phyloP scores from a whole-genome alignment of 2,888 invertebrate species.

The Troilus luridus region DNA sequence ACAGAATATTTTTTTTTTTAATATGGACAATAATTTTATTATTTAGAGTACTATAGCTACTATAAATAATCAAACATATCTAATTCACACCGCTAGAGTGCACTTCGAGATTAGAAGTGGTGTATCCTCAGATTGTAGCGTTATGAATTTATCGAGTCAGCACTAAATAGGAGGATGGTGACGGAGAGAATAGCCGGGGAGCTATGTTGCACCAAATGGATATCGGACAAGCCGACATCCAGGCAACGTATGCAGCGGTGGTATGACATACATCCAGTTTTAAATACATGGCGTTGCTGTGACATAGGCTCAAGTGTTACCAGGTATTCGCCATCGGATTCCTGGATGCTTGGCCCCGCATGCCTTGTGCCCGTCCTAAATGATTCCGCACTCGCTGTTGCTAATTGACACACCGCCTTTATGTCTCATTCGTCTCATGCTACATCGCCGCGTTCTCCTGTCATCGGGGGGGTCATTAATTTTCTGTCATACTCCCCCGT shows the following conservation, averaged over 20 bases:
- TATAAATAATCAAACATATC: neutral
- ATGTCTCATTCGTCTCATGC: constrained; percentile 28
- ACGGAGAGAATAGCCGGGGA: constrained; percentile 10
- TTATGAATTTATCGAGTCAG: neutral
- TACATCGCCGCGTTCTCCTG: constrained; percentile 21
- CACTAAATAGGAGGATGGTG: neutral
- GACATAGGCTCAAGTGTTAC: constrained; percentile 47
- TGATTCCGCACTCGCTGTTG: constrained; percentile 24
- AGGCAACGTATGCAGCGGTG: neutral
- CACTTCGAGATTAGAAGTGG: neutral
- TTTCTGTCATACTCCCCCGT: constrained; percentile 17
- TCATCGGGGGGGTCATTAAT: constrained; percentile 46
- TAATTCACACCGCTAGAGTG: neutral
- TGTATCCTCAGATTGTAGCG: neutral
- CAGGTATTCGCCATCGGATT: constrained; percentile 50
- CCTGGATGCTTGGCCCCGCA: neutral
- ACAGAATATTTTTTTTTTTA: too few relatives aligned
- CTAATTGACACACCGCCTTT: constrained; percentile 49
- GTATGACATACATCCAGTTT: constrained; percentile 57
- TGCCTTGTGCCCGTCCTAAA: neutral
- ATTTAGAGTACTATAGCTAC: too few relatives aligned
- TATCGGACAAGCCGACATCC: constrained; percentile 37
- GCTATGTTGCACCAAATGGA: constrained; percentile 17
- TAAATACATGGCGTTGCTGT: constrained; percentile 32
- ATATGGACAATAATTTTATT: too few relatives aligned